A percentile compares a stretch with the other conserved stretches of the same genome.
phyloP scores from a whole-genome alignment of 2,888 invertebrate species.

The Pollenia angustigena region DNA sequence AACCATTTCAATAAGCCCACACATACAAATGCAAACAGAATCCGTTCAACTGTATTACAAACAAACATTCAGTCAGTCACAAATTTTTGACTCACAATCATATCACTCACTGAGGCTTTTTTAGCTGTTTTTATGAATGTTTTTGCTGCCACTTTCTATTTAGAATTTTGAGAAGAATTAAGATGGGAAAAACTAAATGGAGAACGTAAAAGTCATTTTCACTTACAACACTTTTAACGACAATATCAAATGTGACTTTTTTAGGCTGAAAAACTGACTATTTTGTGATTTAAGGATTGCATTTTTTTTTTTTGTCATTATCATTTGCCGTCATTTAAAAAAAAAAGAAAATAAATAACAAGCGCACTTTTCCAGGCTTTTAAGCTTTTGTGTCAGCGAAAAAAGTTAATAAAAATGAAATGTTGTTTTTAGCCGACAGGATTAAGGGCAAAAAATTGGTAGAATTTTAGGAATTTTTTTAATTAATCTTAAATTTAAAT shows the following conservation, averaged over 20 bases:
- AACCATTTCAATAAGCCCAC: slow-evolving; percentile 6
- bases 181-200: slow-evolving; percentile 16
- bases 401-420: slow-evolving; percentile 50
- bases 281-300: slow-evolving; percentile 54
- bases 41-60: slow-evolving; percentile 48
- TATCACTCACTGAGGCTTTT: slow-evolving; percentile 28
- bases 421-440: slow-evolving; percentile 7
- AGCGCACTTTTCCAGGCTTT: slow-evolving; percentile 67
- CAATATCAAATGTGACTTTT: slow-evolving; percentile 70
- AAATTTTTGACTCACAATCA: slow-evolving; percentile 39
- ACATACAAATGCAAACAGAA: slow-evolving; percentile 27
- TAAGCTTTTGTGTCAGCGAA: slow-evolving; percentile 51
- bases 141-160: slow-evolving; percentile 34
- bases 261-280: slow-evolving; percentile 57
- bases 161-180: slow-evolving; percentile 41
- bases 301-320: slow-evolving; percentile 34
- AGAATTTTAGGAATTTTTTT: slow-evolving; percentile 17
- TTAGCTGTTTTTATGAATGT: slow-evolving; percentile 1
- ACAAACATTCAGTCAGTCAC: slow-evolving; percentile 54
- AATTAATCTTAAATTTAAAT: too few species aligned
- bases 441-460: slow-evolving; percentile 11
- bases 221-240: slow-evolving; percentile 59
- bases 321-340: neutral
- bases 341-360: slow-evolving; percentile 23
- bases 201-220: slow-evolving; percentile 60